phyloP scores from a whole-genome alignment of 2,797 vertebrate species.

The Hypotaenidia okinawae region DNA sequence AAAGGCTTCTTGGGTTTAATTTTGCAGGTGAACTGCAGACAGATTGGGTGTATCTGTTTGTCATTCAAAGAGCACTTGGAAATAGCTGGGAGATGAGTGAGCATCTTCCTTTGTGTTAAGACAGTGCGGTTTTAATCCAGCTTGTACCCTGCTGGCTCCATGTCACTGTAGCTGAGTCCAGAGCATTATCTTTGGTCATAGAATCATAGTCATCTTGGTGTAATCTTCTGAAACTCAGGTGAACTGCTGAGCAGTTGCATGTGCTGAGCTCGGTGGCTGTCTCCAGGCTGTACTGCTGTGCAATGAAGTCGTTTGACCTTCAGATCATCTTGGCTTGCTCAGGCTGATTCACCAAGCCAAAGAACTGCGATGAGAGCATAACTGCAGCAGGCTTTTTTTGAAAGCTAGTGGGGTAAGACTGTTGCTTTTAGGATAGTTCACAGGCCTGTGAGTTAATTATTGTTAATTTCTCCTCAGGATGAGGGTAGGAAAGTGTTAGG shows the following conservation, averaged over 20 bases:
- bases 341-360: neutral
- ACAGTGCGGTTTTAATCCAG: neutral
- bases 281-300: neutral
- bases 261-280: neutral
- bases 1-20: neutral
- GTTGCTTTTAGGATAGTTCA: neutral
- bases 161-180: neutral
- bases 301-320: neutral
- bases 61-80: neutral
- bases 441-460: neutral
- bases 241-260: neutral
- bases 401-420: neutral
- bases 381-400: neutral
- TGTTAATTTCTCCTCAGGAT: neutral
- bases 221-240: neutral
- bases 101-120: neutral
- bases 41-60: neutral
- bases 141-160: neutral
- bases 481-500: neutral
- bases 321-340: neutral
- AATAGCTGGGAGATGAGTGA: neutral
- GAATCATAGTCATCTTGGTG: neutral
- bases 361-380: neutral
- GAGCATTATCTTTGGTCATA: neutral
- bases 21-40: conserved; percentile 21